Conservation (phyloP, 1,140 invertebrate species). For the Gonatopus flavifemur region DNA sequence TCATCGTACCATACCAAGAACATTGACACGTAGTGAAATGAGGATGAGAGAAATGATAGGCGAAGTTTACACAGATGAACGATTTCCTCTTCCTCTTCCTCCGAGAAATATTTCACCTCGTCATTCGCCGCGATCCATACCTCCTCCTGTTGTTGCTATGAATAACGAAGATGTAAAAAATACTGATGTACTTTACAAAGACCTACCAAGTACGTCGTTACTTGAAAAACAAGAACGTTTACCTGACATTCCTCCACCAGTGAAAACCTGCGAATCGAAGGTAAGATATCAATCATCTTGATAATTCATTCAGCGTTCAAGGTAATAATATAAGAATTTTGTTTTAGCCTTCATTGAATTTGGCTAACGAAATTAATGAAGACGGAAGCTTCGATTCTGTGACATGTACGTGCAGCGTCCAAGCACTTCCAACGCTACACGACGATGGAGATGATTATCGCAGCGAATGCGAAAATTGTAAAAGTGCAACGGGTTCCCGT, state of each 20-base stretch:
- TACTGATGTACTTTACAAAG: constrained; percentile 19
- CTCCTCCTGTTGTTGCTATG: constrained; percentile 29
- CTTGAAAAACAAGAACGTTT: constrained; percentile 4
- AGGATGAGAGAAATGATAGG: constrained; percentile 20
- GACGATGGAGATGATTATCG: constrained; percentile 74
- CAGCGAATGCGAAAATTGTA: constrained; percentile 82
- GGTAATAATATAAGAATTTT: neutral
- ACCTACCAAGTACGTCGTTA: constrained; percentile 17
- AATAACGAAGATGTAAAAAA: constrained; percentile 21
- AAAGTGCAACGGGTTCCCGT: constrained; percentile 68
- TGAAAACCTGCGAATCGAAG: constrained; percentile 21
- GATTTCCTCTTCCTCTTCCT: constrained; percentile 29
- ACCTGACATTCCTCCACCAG: neutral
- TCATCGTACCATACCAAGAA: constrained; percentile 59
- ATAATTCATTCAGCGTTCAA: neutral
- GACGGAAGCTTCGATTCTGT: constrained; percentile 56
- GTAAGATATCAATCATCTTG: constrained; percentile 15
- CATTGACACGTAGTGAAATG: constrained; percentile 18
- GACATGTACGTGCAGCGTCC: constrained; percentile 53
- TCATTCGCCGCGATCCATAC: constrained; percentile 33
- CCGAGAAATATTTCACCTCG: constrained; percentile 21
- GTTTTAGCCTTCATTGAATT: constrained; percentile 43
- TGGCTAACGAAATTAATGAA: constrained; percentile 49
- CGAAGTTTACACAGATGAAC: constrained; percentile 13
- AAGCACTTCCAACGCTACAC: constrained; percentile 51